Evolutionary conservation across 2,888 invertebrate genomes (phyloP).

Genomic region (Tanytarsus gracilentus): DNA sequence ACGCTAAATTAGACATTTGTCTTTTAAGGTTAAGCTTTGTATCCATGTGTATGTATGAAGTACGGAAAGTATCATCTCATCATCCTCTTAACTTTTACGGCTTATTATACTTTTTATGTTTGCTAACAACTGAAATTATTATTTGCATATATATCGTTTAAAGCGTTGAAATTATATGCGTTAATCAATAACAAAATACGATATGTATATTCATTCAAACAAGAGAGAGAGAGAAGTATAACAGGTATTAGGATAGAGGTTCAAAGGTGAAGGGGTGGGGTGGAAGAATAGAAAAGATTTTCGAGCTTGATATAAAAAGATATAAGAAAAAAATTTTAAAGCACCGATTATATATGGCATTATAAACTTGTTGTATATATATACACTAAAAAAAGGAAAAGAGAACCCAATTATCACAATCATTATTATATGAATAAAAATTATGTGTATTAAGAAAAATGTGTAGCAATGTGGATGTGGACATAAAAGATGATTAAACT

Average conservation of each 20-base stretch:
- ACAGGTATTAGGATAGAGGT: neutral
- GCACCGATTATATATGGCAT: conserved; percentile 13
- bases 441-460: neutral
- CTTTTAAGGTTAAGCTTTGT: too few relatives aligned
- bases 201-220: neutral
- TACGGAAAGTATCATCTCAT: neutral
- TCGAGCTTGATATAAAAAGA: neutral
- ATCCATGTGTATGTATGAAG: neutral
- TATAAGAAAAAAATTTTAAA: neutral
- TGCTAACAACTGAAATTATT: neutral
- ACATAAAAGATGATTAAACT: neutral
- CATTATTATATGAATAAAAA: neutral
- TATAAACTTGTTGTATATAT: neutral
- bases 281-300: neutral
- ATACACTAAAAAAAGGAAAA: conserved; percentile 9
- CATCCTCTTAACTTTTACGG: too few relatives aligned
- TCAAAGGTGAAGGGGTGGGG: neutral
- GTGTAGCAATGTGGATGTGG: neutral
- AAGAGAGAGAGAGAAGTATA: neutral
- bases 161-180: neutral
- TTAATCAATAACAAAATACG: neutral
- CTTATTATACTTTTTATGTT: too few relatives aligned
- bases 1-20: too few relatives aligned
- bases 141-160: neutral
- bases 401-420: conserved; percentile 10